phyloP scores from a whole-genome alignment of 92 coral and sea anemone species.

The Epizoanthus fatuus region DNA sequence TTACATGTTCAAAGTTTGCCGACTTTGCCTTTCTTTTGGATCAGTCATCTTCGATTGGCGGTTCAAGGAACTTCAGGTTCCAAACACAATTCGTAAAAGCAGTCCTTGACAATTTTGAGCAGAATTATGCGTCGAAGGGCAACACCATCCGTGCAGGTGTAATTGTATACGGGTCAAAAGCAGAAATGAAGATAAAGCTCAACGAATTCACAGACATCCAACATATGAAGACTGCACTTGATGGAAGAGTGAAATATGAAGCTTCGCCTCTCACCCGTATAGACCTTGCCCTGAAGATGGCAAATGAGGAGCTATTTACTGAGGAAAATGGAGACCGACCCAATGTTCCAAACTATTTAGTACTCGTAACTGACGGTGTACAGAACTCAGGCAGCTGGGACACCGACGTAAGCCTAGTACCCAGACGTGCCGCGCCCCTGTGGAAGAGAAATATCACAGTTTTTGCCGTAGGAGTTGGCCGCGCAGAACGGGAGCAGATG shows the following conservation, averaged over 20 bases:
- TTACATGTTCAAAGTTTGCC: slow-evolving; percentile 18
- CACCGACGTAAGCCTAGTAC: background rate
- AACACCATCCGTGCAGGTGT: slow-evolving; percentile 20
- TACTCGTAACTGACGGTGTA: slow-evolving; percentile 27
- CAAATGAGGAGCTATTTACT: slow-evolving; percentile 11
- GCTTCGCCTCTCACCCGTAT: slow-evolving; percentile 17
- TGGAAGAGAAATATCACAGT: slow-evolving; percentile 36
- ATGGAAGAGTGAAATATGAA: background rate
- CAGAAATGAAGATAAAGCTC: slow-evolving; percentile 21
- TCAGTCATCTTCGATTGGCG: slow-evolving; percentile 32
- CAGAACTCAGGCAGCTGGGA: slow-evolving; percentile 10
- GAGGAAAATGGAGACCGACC: slow-evolving; percentile 36
- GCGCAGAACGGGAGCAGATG: slow-evolving; percentile 7
- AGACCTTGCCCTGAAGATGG: slow-evolving; percentile 38
- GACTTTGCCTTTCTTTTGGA: slow-evolving; percentile 39
- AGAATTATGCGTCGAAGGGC: background rate
- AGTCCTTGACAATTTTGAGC: slow-evolving; percentile 23
- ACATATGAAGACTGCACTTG: slow-evolving; percentile 19
- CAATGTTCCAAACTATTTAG: slow-evolving; percentile 20
- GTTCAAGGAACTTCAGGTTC: slow-evolving; percentile 1
- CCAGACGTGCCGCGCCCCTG: slow-evolving; percentile 1
- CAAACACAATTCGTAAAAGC: slow-evolving; percentile 27
- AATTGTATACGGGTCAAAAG: slow-evolving; percentile 32
- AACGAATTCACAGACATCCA: slow-evolving; percentile 12
- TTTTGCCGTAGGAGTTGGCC: slow-evolving; percentile 22